These are phyloP conservation scores for Lepus americanus DNA, from an alignment of 2,113 vertebrate species.

Conservation along the genomic window DNA sequence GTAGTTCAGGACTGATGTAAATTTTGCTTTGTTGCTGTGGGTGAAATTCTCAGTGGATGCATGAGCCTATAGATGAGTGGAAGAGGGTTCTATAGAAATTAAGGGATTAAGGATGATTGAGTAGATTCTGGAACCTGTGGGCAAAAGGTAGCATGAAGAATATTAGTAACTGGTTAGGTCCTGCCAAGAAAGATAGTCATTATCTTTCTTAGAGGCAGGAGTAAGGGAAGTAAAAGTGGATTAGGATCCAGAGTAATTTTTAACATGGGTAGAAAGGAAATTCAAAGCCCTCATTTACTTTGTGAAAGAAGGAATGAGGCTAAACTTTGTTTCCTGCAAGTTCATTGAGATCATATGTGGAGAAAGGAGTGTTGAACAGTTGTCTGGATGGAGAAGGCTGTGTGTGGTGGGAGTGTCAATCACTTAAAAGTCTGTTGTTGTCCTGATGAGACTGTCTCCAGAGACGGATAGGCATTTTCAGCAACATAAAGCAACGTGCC, in stretches of 20 bases:
- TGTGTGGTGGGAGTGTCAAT: neutral
- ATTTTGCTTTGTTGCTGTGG: neutral
- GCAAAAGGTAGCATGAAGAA: neutral
- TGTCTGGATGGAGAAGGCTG: neutral
- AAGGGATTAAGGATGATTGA: neutral
- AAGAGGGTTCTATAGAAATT: neutral
- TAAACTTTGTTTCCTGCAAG: neutral
- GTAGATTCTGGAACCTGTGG: neutral
- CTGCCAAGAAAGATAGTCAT: neutral
- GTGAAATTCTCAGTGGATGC: slow-evolving; percentile 32
- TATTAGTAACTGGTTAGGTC: neutral
- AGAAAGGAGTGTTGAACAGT: neutral
- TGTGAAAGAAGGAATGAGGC: neutral
- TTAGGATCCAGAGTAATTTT: neutral
- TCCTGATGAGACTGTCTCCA: neutral
- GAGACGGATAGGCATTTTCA: neutral
- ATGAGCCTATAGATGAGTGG: neutral
- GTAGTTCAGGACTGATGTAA: neutral
- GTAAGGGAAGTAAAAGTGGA: neutral
- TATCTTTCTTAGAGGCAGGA: neutral
- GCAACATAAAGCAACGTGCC: neutral
- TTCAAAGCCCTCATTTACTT: neutral
- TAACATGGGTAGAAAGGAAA: neutral
- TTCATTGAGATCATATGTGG: neutral
- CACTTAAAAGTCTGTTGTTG: neutral